These are phyloP conservation scores for Autographa gamma DNA, from an alignment of 2,888 invertebrate species.

Conservation along the genomic window DNA sequence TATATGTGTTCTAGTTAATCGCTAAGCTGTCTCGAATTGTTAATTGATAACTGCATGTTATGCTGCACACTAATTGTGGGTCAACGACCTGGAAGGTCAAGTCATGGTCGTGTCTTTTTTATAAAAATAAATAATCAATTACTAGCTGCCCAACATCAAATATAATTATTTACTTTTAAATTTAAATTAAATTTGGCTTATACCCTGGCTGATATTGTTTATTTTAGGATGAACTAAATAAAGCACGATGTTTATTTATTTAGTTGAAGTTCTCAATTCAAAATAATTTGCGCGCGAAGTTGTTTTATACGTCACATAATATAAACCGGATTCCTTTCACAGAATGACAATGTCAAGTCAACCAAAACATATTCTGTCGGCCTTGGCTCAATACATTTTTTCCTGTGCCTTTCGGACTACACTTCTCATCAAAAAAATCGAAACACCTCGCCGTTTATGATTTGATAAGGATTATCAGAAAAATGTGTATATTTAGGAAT, in stretches of 20 bases:
- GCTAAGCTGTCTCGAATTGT: background rate
- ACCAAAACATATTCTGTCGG: background rate
- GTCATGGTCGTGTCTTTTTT: background rate
- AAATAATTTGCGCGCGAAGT: background rate
- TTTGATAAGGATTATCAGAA: no score
- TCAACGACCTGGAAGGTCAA: background rate
- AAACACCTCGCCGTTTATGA: no score
- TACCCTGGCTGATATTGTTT: no score
- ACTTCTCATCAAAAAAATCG: no score
- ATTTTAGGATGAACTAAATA: no score
- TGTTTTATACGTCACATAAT: background rate
- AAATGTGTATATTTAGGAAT: no score
- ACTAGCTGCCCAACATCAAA: no score
- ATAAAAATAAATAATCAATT: no score
- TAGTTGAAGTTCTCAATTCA: background rate
- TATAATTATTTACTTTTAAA: no score
- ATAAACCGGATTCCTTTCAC: constrained; percentile 6
- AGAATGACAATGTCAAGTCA: constrained; percentile 5
- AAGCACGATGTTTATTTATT: no score
- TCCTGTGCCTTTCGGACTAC: constrained; percentile 10
- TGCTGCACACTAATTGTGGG: background rate
- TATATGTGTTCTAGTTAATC: background rate
- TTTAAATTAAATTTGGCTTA: no score
- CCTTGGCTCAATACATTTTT: constrained; percentile 24
- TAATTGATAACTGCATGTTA: background rate